Evolutionary conservation across 2,888 invertebrate species (phyloP).

Genomic region (Callyntrura guangdongensis): DNA sequence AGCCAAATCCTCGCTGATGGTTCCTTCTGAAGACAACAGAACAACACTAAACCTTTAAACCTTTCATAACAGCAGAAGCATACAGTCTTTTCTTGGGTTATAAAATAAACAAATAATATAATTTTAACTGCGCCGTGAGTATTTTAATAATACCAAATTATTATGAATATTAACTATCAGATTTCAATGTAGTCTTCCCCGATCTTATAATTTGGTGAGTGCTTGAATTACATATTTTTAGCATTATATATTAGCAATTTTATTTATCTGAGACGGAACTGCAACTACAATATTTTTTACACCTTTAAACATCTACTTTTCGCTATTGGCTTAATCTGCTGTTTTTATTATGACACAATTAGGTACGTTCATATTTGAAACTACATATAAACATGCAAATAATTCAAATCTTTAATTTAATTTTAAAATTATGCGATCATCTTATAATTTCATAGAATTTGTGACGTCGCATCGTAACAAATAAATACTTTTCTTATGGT

Average conservation of each 20-base stretch:
- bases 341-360: constrained; percentile 37
- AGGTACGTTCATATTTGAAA: constrained; percentile 54
- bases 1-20: background rate
- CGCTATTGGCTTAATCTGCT: background rate
- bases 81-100: constrained; percentile 78
- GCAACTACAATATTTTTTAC: constrained; percentile 53
- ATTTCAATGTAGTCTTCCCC: constrained; percentile 13
- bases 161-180: constrained; percentile 1
- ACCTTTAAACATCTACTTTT: constrained; percentile 7
- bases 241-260: constrained; percentile 1
- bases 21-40: background rate
- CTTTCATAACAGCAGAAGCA: constrained; percentile 64
- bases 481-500: constrained; percentile 46
- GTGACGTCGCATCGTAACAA: constrained; percentile 32
- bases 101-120: constrained; percentile 61
- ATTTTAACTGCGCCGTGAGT: constrained; percentile 59
- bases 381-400: constrained; percentile 60
- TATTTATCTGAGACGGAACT: constrained; percentile 61
- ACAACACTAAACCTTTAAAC: background rate
- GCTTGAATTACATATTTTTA: constrained; percentile 28
- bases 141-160: constrained; percentile 60
- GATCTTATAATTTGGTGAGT: constrained; percentile 66
- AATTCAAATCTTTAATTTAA: constrained; percentile 33
- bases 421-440: background rate
- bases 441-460: constrained; percentile 27